Percentiles rank a stretch among this genome's conserved stretches.
phyloP scores from a whole-genome alignment of 2,797 vertebrate genomes.

The Tarsius wallacei region DNA sequence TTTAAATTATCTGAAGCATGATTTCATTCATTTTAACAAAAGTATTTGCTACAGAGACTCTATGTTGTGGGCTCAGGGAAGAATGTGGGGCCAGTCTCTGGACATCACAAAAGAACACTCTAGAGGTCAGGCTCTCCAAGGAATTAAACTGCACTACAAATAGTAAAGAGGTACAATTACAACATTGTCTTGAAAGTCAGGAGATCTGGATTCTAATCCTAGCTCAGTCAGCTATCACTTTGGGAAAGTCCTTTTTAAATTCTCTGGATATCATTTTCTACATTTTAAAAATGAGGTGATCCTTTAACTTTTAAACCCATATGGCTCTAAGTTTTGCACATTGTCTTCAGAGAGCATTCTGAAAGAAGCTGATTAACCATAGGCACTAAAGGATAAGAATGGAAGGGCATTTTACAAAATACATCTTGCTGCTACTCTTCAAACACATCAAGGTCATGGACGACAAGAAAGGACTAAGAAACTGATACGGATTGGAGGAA shows the following conservation, averaged over 20 bases:
- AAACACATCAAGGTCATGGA: background rate
- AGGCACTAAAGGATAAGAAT: background rate
- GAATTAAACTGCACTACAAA: background rate
- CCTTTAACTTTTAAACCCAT: background rate
- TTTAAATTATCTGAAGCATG: background rate
- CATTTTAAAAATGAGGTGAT: background rate
- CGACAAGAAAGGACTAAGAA: background rate
- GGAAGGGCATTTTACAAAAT: background rate
- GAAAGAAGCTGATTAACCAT: background rate
- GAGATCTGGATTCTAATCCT: background rate
- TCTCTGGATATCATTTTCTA: background rate
- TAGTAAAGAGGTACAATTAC: background rate
- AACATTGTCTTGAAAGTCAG: background rate
- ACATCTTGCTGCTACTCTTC: background rate
- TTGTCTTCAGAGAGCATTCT: background rate
- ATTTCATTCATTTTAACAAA: background rate
- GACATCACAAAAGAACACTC: background rate
- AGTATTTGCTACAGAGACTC: background rate
- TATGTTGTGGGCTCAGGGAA: background rate
- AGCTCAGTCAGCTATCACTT: background rate
- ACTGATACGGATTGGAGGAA: background rate
- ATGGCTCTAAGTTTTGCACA: background rate
- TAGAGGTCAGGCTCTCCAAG: background rate
- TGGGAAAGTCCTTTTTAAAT: background rate
- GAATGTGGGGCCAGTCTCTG: fast-evolving